Conservation (phyloP, 2,888 invertebrate species). For the Phymatocera aterrima region DNA sequence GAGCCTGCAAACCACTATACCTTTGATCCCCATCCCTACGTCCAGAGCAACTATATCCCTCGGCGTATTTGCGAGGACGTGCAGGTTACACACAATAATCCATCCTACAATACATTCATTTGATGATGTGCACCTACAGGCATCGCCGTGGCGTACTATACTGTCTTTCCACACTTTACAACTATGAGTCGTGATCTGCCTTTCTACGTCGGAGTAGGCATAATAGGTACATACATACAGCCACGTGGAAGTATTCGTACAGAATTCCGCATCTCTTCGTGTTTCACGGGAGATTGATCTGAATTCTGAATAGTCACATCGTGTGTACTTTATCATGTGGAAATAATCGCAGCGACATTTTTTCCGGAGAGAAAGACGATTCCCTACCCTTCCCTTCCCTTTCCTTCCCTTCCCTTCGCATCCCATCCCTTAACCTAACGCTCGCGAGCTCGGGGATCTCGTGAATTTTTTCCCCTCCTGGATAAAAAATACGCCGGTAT, state of each 20-base stretch:
- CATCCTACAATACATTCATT: background rate
- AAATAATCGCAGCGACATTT: too few species aligned
- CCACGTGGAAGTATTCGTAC: background rate
- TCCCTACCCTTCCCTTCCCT: too few species aligned
- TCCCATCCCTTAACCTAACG: too few species aligned
- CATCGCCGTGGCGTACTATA: background rate
- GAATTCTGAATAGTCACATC: too few species aligned
- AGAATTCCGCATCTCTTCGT: background rate
- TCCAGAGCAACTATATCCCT: background rate
- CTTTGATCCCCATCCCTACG: background rate
- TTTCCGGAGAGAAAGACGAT: too few species aligned
- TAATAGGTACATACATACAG: background rate
- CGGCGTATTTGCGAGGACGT: background rate
- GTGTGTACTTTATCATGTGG: too few species aligned
- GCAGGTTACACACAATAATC: background rate
- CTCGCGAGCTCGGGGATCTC: too few species aligned
- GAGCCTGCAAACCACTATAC: background rate
- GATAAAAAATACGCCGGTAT: too few species aligned
- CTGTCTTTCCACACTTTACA: background rate
- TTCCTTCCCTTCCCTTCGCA: too few species aligned
- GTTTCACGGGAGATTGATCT: background rate
- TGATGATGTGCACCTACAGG: background rate
- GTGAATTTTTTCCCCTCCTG: too few species aligned
- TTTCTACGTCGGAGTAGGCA: background rate
- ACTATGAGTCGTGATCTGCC: slow-evolving; percentile 10